Evolutionary conservation across 2,113 vertebrate species (phyloP).

Genomic region (Coptodon rendalli): DNA sequence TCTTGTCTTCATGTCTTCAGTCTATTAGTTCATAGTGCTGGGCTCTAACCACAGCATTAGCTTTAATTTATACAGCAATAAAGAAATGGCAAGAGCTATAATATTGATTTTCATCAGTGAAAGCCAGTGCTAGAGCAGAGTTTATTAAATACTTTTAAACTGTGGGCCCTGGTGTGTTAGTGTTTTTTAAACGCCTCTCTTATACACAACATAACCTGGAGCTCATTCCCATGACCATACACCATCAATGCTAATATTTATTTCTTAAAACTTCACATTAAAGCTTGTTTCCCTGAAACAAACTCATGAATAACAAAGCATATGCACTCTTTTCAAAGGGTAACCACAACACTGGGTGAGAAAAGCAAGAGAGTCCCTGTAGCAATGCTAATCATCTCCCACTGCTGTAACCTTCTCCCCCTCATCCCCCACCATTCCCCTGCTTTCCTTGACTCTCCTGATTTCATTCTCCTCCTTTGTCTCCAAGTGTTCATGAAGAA

Average conservation of each 20-base stretch:
- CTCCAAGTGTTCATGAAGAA: not conserved
- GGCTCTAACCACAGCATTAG: not conserved
- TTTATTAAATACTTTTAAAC: not conserved
- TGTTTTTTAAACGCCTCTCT: not conserved
- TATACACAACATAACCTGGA: constrained; percentile 1
- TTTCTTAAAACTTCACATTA: not conserved
- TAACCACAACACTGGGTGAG: not conserved
- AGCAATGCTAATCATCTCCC: constrained; percentile 53
- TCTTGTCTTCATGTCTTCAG: not conserved
- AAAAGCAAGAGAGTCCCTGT: not conserved
- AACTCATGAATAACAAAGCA: constrained; percentile 15
- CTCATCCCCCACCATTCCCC: not conserved
- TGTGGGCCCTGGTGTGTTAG: not conserved
- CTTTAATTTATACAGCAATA: constrained; percentile 32
- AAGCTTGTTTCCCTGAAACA: not conserved
- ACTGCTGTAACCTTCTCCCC: constrained; percentile 22
- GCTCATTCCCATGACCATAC: not conserved
- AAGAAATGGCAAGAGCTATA: not conserved
- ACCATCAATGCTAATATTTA: not conserved
- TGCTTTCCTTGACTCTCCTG: not conserved
- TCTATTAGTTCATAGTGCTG: not conserved
- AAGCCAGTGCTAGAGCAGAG: not conserved
- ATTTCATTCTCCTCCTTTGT: not conserved
- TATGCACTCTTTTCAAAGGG: not conserved
- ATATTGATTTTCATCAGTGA: constrained; percentile 43